These are phyloP conservation scores for Rhabdornis inornatus DNA, from an alignment of 2,113 vertebrate species.

Conservation along the genomic window DNA sequence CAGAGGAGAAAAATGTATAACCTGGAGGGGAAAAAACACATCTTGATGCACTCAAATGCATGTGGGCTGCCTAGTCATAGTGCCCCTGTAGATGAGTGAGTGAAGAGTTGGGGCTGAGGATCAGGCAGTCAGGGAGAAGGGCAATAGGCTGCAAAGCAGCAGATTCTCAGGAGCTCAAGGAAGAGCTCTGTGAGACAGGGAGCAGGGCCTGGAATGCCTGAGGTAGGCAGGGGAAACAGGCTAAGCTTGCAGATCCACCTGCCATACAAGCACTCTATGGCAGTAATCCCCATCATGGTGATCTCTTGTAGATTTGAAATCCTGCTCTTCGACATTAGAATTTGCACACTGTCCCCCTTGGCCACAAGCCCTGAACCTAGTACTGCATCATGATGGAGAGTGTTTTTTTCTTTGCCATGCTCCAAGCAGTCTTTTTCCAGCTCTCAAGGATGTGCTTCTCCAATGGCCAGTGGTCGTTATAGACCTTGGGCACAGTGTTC, in stretches of 20 bases:
- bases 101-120: background rate
- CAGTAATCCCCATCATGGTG: rapidly evolving
- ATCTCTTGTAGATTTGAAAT: background rate
- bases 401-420: background rate
- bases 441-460: background rate
- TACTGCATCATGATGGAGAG: rapidly evolving
- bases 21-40: background rate
- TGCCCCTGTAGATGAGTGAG: background rate
- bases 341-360: background rate
- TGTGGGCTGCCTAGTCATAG: rapidly evolving
- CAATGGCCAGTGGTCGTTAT: background rate
- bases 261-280: rapidly evolving
- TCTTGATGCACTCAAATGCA: no score
- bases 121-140: background rate
- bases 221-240: background rate
- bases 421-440: background rate
- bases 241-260: background rate
- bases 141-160: rapidly evolving
- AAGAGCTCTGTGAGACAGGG: rapidly evolving
- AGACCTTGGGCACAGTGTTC: background rate
- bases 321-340: background rate
- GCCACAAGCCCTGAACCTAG: background rate
- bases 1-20: background rate
- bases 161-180: background rate
- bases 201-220: background rate